A percentile compares a stretch with the other conserved stretches of the same genome.
These are phyloP conservation scores for Samia ricini DNA, from an alignment of 1,140 invertebrate genomes.

Conservation along the genomic window DNA sequence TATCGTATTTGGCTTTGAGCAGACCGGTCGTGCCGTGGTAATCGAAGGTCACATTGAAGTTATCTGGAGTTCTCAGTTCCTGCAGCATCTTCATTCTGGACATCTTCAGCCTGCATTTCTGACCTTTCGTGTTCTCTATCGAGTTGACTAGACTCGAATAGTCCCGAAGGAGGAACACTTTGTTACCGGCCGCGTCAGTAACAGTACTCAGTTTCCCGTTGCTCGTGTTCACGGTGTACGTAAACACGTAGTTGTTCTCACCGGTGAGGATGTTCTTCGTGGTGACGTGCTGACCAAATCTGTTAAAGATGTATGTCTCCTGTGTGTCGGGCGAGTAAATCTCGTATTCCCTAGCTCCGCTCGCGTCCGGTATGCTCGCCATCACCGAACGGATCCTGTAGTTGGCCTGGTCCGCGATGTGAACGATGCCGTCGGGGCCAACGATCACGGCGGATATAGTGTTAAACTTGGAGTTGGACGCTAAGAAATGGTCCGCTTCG, in stretches of 20 bases:
- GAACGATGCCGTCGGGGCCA: slow-evolving; percentile 95
- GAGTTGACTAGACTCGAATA: slow-evolving; percentile 94
- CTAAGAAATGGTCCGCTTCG: slow-evolving; percentile 93
- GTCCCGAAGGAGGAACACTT: slow-evolving; percentile 92
- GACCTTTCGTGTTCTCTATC: slow-evolving; percentile 95
- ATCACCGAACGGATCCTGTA: slow-evolving; percentile 94
- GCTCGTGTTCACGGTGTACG: slow-evolving; percentile 97
- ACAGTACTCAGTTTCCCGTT: slow-evolving; percentile 96
- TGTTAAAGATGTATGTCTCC: slow-evolving; percentile 97
- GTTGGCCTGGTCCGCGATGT: slow-evolving; percentile 96
- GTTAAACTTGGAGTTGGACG: slow-evolving; percentile 95
- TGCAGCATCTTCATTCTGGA: slow-evolving; percentile 93
- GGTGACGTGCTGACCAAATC: slow-evolving; percentile 95
- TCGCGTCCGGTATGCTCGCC: slow-evolving; percentile 93
- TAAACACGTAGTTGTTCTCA: slow-evolving; percentile 94
- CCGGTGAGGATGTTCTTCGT: slow-evolving; percentile 96
- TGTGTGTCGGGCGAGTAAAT: slow-evolving; percentile 97
- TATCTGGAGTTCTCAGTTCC: slow-evolving; percentile 92
- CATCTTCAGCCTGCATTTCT: slow-evolving; percentile 94
- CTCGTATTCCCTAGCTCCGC: slow-evolving; percentile 91
- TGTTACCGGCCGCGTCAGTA: slow-evolving; percentile 95
- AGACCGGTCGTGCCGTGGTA: slow-evolving; percentile 94
- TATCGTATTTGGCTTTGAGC: slow-evolving; percentile 92
- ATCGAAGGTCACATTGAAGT: slow-evolving; percentile 95
- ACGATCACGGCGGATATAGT: slow-evolving; percentile 95